Base-by-base conservation (phyloP, 2,888 invertebrate species). In the Drosophila stalkeri region DNA sequence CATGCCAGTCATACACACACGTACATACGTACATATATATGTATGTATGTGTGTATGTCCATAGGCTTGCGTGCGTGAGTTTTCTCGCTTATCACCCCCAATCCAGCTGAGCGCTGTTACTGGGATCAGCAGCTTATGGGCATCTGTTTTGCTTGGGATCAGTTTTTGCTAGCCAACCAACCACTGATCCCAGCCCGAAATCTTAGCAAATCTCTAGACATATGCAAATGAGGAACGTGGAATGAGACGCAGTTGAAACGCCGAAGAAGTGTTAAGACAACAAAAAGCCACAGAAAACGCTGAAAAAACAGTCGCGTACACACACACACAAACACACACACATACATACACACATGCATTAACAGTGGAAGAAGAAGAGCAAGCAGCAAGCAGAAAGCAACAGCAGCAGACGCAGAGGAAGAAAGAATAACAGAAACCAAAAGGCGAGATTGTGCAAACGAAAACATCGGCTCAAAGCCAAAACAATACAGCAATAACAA, bases 241-340 rank as follows among this genome's bases (percentile, higher is more conserved):
- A 65, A 77, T 37, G 27, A 63, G 23, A 35, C 39, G 49, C 16
- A 18, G 56, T 57, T 44, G 44, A 57, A 57, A 57, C 33, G 44
- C 27, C 35, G 57, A 18, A 31, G 33, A 60, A 75, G 79, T 74
- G 79, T 73, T 78, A 63, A 75, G 49, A 75, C 63, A 75, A 66
- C 59, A 77, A 47, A 43, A 55, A 37, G 49, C 39, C 60, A 39
- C 43, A 61, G n/a, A 47, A 75, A 57, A 64, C 56, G 46, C 43
- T 51, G 14, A 75, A 64, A 69, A 74, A 56, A 65, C 51, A 72
- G 43, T 27, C 43, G 16, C 31, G 33, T 18, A 56, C 18, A 43
- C 14, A 41, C 56, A 56, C 18, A 43, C 31, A 31, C 14, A 43
- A n/a, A 43, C 31, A 56, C 18, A 43, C 14, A 41, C 56, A 56